These are phyloP conservation scores for Cyrtodaria siliqua DNA, from an alignment of 2,888 invertebrate genomes.

Conservation along the genomic window DNA sequence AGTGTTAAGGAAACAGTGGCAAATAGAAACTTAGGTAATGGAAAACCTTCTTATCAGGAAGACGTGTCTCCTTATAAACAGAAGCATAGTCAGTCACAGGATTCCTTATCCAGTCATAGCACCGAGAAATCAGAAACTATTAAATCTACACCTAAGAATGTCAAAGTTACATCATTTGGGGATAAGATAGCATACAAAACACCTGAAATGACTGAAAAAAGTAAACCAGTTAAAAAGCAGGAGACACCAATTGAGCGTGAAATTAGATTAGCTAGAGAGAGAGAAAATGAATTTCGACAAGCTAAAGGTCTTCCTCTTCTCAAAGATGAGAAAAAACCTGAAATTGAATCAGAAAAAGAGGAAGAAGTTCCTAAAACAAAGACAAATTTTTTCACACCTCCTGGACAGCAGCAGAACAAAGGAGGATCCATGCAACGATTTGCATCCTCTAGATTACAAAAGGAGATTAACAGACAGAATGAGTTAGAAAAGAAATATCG, in stretches of 20 bases:
- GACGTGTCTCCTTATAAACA: conserved; percentile 72
- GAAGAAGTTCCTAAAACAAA: conserved; percentile 1
- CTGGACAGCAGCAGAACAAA: neutral
- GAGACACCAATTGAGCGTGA: conserved; percentile 88
- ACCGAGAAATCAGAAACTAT: conserved; percentile 52
- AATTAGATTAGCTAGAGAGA: conserved; percentile 87
- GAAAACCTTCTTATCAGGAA: conserved; percentile 68
- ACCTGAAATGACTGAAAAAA: conserved; percentile 32
- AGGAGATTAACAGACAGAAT: conserved; percentile 95
- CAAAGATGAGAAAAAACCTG: conserved; percentile 51
- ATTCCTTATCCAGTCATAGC: conserved; percentile 72
- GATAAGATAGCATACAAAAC: conserved; percentile 29
- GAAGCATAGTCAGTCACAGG: conserved; percentile 64
- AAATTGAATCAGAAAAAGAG: conserved; percentile 20
- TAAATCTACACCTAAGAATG: conserved; percentile 18
- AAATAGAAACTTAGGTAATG: conserved; percentile 10
- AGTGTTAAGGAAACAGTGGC: conserved; percentile 24
- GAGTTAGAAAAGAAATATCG: conserved; percentile 94
- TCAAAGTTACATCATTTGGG: conserved; percentile 36
- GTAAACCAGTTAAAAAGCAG: conserved; percentile 44
- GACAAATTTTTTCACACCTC: conserved; percentile 17
- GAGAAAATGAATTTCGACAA: conserved; percentile 87
- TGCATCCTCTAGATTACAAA: conserved; percentile 91
- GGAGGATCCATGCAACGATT: conserved; percentile 80
- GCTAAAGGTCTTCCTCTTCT: conserved; percentile 81